Percentiles rank a stretch among this genome's conserved stretches.
phyloP scores from a whole-genome alignment of 2,113 vertebrate species.

The Entomyzon cyanotis region DNA sequence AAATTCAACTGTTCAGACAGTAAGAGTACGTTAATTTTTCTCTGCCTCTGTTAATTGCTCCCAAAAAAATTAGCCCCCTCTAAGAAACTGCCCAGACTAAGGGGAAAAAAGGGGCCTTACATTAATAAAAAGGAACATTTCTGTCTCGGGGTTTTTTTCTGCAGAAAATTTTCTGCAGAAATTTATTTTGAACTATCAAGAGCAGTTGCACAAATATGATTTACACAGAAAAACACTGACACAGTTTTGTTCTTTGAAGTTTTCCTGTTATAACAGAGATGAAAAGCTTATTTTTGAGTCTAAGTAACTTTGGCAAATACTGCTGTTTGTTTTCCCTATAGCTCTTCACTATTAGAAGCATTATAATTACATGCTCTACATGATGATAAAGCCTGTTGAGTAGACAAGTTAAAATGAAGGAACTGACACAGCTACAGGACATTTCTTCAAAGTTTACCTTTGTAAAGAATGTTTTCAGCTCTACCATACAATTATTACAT shows the following conservation, averaged over 20 bases:
- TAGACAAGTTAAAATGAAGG: neutral
- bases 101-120: neutral
- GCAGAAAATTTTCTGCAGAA: neutral
- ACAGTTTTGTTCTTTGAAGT: neutral
- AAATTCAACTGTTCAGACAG: neutral
- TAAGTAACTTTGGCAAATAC: neutral
- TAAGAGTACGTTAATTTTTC: neutral
- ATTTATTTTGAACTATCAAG: neutral
- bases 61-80: neutral
- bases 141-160: accelerated
- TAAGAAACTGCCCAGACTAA: neutral
- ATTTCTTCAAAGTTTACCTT: neutral
- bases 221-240: neutral
- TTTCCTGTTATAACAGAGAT: neutral
- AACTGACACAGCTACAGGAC: neutral
- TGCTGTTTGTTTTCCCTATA: neutral
- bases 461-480: neutral
- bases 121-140: neutral
- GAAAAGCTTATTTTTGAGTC: neutral
- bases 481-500: neutral
- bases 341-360: neutral
- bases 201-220: neutral
- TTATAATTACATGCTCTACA: neutral
- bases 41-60: neutral
- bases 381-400: neutral